phyloP scores from a whole-genome alignment of 1,140 invertebrate genomes.

The Bombyx mori region DNA sequence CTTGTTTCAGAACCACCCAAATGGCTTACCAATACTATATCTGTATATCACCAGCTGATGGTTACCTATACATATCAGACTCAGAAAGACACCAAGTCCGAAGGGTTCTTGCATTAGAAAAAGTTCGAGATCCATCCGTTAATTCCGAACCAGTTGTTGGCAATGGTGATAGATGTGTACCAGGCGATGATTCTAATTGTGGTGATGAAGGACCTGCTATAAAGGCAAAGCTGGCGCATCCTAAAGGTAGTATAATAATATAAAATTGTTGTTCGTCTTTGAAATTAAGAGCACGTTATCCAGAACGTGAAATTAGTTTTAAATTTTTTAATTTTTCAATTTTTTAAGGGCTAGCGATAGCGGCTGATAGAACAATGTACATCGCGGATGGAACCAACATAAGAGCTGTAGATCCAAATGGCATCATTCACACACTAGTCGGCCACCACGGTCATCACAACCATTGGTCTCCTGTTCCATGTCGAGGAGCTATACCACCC shows the following conservation, averaged over 20 bases:
- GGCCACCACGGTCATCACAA: conserved; percentile 93
- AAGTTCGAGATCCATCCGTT: conserved; percentile 84
- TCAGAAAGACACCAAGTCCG: conserved; percentile 92
- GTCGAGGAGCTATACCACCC: conserved; percentile 83
- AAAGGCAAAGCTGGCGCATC: conserved; percentile 92
- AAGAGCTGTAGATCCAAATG: conserved; percentile 88
- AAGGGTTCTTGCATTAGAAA: conserved; percentile 80
- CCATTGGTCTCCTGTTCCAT: conserved; percentile 91
- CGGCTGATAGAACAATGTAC: conserved; percentile 92
- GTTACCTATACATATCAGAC: conserved; percentile 96
- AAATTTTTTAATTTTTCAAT: too few species aligned
- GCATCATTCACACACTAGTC: conserved; percentile 95
- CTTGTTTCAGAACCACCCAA: conserved; percentile 83
- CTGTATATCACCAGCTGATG: conserved; percentile 94
- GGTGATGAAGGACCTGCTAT: conserved; percentile 94
- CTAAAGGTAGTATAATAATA: conserved; percentile 81
- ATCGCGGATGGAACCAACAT: conserved; percentile 96
- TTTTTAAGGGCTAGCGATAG: conserved; percentile 83
- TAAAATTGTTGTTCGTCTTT: neutral
- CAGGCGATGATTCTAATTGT: conserved; percentile 90
- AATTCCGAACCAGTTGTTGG: conserved; percentile 94
- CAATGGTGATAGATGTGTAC: conserved; percentile 95
- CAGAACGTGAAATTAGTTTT: neutral
- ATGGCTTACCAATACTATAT: conserved; percentile 96
- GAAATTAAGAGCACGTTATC: neutral